A percentile compares a stretch with the other conserved stretches of the same genome.
Conservation (phyloP, 2,888 invertebrate genomes). For the Thalpophila matura region DNA sequence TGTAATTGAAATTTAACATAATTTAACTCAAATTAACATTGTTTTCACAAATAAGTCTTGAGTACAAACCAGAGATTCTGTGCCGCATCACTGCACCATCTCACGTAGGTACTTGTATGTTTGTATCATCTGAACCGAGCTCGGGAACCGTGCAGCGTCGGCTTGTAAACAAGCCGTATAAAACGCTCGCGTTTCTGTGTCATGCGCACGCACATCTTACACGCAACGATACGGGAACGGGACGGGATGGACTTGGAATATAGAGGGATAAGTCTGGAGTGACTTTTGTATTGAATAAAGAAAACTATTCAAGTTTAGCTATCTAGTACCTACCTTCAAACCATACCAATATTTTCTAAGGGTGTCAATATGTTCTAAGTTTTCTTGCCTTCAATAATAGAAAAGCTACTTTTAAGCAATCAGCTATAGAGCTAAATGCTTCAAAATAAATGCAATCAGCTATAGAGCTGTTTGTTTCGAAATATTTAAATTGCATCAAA, state of each 20-base stretch:
- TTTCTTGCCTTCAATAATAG: too few species aligned
- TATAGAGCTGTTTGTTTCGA: too few species aligned
- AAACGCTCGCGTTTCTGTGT: constrained; percentile 63
- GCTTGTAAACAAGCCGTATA: constrained; percentile 65
- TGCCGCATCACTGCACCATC: constrained; percentile 42
- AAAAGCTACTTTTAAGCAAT: too few species aligned
- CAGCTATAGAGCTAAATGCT: too few species aligned
- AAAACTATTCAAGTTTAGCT: not conserved
- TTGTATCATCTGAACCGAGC: constrained; percentile 41
- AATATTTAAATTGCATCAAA: too few species aligned
- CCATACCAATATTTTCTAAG: too few species aligned
- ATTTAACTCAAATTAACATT: not conserved
- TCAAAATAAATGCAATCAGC: too few species aligned
- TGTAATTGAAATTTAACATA: not conserved
- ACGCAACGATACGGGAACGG: constrained; percentile 36
- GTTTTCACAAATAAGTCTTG: constrained; percentile 6
- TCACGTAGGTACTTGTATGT: constrained; percentile 39
- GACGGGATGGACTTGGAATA: constrained; percentile 11
- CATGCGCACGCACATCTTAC: constrained; percentile 47
- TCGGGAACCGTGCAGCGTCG: constrained; percentile 51
- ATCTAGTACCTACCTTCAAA: too few species aligned
- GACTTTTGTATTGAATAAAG: not conserved
- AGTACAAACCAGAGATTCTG: constrained; percentile 20
- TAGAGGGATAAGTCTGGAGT: too few species aligned
- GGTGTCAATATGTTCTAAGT: too few species aligned